These are phyloP conservation scores for Rhinolophus ferrumequinum DNA, from an alignment of 2,113 vertebrate genomes.

Conservation along the genomic window DNA sequence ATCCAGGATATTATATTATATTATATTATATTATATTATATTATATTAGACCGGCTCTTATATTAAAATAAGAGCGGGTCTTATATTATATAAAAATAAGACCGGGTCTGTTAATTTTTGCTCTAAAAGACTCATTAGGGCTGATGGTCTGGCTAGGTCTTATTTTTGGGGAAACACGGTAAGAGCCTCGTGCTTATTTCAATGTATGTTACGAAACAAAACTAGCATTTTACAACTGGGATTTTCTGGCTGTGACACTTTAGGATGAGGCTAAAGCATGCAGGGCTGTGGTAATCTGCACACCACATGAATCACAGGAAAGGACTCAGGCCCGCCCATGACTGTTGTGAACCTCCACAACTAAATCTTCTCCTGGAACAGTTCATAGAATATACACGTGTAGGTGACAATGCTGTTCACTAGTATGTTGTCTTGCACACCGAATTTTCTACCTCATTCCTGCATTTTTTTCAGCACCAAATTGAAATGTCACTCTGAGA, in stretches of 20 bases:
- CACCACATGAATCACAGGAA: neutral
- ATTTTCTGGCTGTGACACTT: neutral
- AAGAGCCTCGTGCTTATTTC: neutral
- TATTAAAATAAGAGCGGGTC: too few species aligned
- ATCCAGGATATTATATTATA: too few species aligned
- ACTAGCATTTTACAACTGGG: neutral
- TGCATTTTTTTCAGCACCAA: neutral
- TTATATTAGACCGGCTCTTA: too few species aligned
- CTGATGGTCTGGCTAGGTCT: too few species aligned
- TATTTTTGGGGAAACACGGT: too few species aligned
- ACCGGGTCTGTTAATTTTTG: too few species aligned
- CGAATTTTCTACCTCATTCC: neutral
- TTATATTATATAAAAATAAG: too few species aligned
- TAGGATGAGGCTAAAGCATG: neutral
- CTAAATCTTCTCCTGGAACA: neutral
- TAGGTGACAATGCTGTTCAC: neutral
- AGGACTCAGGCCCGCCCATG: neutral
- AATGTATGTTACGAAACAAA: neutral
- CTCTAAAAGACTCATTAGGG: too few species aligned
- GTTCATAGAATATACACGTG: neutral
- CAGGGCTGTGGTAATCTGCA: neutral
- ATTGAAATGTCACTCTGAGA: neutral
- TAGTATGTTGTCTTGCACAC: neutral
- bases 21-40: too few species aligned
- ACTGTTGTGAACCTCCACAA: neutral